These are phyloP conservation scores for Tragelaphus eurycerus DNA, from an alignment of 2,797 vertebrate genomes.

Conservation along the genomic window DNA sequence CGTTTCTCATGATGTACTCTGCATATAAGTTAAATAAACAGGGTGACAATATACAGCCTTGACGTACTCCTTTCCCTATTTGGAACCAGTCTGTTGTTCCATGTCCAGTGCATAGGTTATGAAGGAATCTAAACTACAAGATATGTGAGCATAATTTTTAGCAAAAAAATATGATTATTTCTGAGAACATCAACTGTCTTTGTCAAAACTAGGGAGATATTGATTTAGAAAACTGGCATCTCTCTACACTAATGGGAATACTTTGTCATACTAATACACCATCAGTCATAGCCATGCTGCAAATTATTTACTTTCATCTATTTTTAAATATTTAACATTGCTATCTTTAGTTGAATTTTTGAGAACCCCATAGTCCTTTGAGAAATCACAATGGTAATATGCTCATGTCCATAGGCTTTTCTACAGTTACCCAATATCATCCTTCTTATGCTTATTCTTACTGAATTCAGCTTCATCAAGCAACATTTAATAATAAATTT, in stretches of 20 bases:
- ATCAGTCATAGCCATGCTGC: neutral
- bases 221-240: neutral
- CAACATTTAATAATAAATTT: neutral
- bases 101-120: neutral
- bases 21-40: no score
- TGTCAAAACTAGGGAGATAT: neutral
- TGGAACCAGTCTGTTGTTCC: no score
- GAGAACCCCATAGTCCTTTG: neutral
- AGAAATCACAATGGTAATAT: neutral
- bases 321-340: neutral
- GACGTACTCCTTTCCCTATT: no score
- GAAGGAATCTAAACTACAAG: neutral
- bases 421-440: neutral
- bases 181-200: neutral
- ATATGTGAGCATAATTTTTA: neutral
- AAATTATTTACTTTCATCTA: neutral
- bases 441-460: neutral
- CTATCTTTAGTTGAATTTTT: neutral
- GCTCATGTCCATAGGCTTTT: neutral
- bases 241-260: neutral
- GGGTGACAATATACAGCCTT: no score
- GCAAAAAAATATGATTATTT: neutral
- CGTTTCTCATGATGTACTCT: no score
- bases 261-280: neutral
- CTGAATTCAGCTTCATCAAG: neutral